Percentiles rank a stretch among this genome's conserved stretches.
Conservation (phyloP, 2,113 vertebrate species). For the Nothobranchius furzeri region DNA sequence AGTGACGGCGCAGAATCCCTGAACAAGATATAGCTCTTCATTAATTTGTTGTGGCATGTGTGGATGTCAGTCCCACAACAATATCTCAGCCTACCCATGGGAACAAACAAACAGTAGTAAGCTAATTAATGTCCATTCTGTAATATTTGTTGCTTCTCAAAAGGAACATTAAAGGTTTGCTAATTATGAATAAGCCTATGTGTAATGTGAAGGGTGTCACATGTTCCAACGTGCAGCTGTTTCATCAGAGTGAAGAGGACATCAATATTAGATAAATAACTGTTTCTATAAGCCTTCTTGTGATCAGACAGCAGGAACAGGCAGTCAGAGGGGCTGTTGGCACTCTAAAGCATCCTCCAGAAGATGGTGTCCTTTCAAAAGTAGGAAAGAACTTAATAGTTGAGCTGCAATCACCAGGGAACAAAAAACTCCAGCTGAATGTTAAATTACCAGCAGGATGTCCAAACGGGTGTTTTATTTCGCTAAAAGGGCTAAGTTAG, state of each 20-base stretch:
- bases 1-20: background rate
- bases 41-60: background rate
- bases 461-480: background rate
- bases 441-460: background rate
- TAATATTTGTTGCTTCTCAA: background rate
- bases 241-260: background rate
- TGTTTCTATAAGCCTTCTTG: background rate
- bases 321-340: background rate
- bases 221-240: conserved; percentile 1
- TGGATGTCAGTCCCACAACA: background rate
- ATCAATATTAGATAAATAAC: background rate
- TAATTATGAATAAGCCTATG: background rate
- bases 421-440: background rate
- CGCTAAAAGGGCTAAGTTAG: background rate
- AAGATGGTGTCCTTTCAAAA: background rate
- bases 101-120: background rate
- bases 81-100: background rate
- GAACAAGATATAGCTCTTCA: background rate
- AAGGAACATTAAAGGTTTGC: background rate
- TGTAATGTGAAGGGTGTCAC: background rate
- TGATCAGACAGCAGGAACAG: background rate
- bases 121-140: background rate
- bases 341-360: background rate
- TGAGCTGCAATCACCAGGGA: conserved; percentile 2
- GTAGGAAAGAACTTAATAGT: background rate